Evolutionary conservation across 2,113 vertebrate genomes (phyloP), one percentile per base, ranked within the genome.

Genomic region (Eublepharis macularius): DNA sequence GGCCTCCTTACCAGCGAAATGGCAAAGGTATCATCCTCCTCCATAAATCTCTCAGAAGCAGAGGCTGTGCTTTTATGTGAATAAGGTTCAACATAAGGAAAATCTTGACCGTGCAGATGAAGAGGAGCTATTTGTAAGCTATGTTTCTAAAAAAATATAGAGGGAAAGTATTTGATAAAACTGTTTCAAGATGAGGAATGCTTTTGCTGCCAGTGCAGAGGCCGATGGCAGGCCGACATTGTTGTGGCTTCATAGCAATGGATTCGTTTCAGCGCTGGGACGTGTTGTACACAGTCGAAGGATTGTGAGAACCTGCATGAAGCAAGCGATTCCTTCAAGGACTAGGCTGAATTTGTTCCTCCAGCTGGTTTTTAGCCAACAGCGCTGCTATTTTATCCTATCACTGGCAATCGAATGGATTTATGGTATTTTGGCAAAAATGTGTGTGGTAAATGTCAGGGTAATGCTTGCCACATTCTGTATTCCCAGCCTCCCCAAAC

Each of bases 401-500:
- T 36, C n/a, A 3, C 39, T 45, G 66, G 78, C 41, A 39, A 68
- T n/a, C 68, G 39, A 47, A 73, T 29, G 17, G 68, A 80, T 72
- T 47, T 43, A 73, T 41, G 77, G 57, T 60, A 73, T 86, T 86
- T 80, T 63, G 74, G 41, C 51, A 80, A 17, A 77, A 85, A 49
- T 80, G 41, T 47, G 54, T 74, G 68, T n/a, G 34, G 26, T 74
- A 32, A 49, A 74, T 74, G 70, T 74, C 69, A 80, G 69, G 69
- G 54, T 65, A 86, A 80, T 63, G 43, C 54, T 65, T 63, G 43
- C 54, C 49, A 74, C 80, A 80, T n/a, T 66, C 69, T 86, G 21
- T 60, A 49, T 74, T 86, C 68, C 84, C 84, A 86, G 77, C 51
- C 54, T 74, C 69, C n/a, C 26, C 72, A 43, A 80, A n/a, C 65